These are phyloP conservation scores for Iphiclides podalirius DNA, from an alignment of 2,888 invertebrate species.

Conservation along the genomic window DNA sequence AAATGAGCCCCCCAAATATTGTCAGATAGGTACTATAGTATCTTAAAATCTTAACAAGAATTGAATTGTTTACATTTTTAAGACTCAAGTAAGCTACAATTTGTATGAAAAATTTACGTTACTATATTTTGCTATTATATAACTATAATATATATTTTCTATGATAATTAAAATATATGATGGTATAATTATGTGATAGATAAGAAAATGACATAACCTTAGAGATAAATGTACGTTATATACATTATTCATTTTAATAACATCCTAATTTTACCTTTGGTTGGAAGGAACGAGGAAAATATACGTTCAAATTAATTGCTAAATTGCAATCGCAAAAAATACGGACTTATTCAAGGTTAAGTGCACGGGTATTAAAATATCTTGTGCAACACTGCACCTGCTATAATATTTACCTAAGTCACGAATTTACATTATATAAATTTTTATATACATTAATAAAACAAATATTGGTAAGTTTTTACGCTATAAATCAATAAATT, in stretches of 20 bases:
- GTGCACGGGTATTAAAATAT: neutral
- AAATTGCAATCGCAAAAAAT: conserved; percentile 9
- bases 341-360: conserved; percentile 16
- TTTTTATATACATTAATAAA: neutral
- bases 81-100: no score
- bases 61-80: no score
- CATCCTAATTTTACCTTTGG: neutral
- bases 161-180: no score
- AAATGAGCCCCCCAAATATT: no score
- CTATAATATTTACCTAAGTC: neutral
- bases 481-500: conserved; percentile 1
- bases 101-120: no score
- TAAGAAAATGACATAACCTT: conserved; percentile 1
- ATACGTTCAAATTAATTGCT: neutral
- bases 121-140: no score
- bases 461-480: neutral
- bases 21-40: no score
- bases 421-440: neutral
- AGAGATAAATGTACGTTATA: no score
- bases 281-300: neutral
- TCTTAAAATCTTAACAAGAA: no score
- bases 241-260: no score
- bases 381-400: neutral
- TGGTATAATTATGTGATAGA: no score
- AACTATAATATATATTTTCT: no score